Conservation (phyloP, 2,888 invertebrate species). For the Caenorhabditis imperialis region DNA sequence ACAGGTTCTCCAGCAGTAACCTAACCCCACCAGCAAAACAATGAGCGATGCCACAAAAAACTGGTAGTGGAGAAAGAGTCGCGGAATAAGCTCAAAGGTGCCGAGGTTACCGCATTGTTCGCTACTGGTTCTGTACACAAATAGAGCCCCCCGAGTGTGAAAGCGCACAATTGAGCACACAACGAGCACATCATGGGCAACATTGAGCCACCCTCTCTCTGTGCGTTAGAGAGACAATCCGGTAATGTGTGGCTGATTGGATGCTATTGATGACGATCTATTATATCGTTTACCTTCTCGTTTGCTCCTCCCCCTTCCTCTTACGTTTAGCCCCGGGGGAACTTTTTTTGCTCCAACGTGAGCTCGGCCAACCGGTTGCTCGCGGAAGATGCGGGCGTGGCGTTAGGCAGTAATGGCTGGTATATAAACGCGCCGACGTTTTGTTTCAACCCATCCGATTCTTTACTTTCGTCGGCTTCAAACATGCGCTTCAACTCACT, state of each 20-base stretch:
- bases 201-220: too few species aligned
- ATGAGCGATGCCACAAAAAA: too few species aligned
- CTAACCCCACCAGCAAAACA: too few species aligned
- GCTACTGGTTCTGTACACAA: slow-evolving; percentile 42
- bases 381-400: slow-evolving; percentile 51
- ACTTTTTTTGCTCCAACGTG: too few species aligned
- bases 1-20: too few species aligned
- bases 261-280: slow-evolving; percentile 50
- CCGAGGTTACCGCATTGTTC: slow-evolving; percentile 19
- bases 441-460: slow-evolving; percentile 24
- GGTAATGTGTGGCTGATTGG: slow-evolving; percentile 52
- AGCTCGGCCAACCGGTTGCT: too few species aligned
- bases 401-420: slow-evolving; percentile 16
- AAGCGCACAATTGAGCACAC: slow-evolving; percentile 25
- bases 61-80: slow-evolving; percentile 13
- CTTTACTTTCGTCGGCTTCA: slow-evolving; percentile 18
- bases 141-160: slow-evolving; percentile 8
- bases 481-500: slow-evolving; percentile 52
- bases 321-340: slow-evolving; percentile 12
- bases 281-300: slow-evolving; percentile 3
- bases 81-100: slow-evolving; percentile 15
- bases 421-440: slow-evolving; percentile 26
- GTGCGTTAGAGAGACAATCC: slow-evolving; percentile 34
- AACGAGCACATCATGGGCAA: slow-evolving; percentile 8
- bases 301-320: too few species aligned